Base-by-base conservation (phyloP, 2,113 vertebrate genomes). In the Rhynchomys soricoides region DNA sequence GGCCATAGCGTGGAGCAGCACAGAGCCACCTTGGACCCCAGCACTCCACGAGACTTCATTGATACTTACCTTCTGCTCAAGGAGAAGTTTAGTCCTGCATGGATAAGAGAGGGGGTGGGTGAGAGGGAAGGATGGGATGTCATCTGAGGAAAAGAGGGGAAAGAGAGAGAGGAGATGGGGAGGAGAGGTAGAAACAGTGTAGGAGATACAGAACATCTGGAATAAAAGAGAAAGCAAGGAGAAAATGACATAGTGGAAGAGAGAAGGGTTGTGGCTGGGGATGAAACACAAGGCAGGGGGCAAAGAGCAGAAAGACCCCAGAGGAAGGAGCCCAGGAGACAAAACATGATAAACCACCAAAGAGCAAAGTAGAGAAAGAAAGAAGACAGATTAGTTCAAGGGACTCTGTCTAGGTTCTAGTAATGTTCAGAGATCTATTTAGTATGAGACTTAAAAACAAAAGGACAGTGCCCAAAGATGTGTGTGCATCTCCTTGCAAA, bases 21-120 rank as follows among this genome's bases (percentile, higher is more conserved):
- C 89, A 66, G 91, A 89, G 95, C 98, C 4, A 98, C 95, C 0
- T 77, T 99, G 71, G 98, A 99, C 70, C 96, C 95, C 3, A 95
- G 37, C 73, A 82, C 87, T 10, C 98, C 98, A 0, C 94, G 97
- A 77, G 99, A 99, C 90, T 99, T 97, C 86, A 99, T 98, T 0
- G 99, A 99, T 3, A 98, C 19, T n/a, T 71, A 71, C 31, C 66
- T 70, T 62, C 90, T 98, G 71, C 96, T 96, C 89, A 98, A 98
- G 94, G 95, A 98, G 31, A 94, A 98, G 97, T 98, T 99, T 79
- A 57, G 92, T 16, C 13, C 40, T 45, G 15, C 13, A 29, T 13
- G 40, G 26, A 31, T 55, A 66, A 75, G 43, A 31, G 21, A 66
- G 3, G 7, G 9, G 59, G 26, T 64, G 7, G 62, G 24, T 55